Conservation (phyloP, 2,888 invertebrate species). For the Bellardia bayeri region DNA sequence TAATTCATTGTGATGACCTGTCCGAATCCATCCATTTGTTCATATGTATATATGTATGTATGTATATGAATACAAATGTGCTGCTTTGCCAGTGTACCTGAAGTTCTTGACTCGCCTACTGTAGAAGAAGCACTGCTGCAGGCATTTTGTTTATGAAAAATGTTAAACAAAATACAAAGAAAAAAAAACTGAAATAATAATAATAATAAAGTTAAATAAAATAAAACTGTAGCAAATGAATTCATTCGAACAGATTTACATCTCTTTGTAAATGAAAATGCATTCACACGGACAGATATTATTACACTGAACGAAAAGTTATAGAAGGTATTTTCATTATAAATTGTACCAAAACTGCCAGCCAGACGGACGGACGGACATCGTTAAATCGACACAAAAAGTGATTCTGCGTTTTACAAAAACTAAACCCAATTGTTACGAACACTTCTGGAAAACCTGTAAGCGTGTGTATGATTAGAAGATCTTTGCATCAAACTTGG, state of each 20-base stretch:
- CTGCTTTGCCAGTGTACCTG: constrained; percentile 57
- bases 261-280: constrained; percentile 63
- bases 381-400: too few species aligned
- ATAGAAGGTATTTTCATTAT: too few species aligned
- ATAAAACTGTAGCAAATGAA: constrained; percentile 73
- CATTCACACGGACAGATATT: constrained; percentile 46
- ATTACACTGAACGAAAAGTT: constrained; percentile 56
- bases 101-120: constrained; percentile 68
- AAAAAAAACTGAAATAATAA: constrained; percentile 8
- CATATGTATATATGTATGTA: constrained; percentile 25
- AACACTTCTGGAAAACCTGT: too few species aligned
- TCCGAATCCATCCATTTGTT: constrained; percentile 53
- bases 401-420: too few species aligned
- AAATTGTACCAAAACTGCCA: too few species aligned
- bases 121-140: constrained; percentile 52
- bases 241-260: constrained; percentile 73
- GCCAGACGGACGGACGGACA: too few species aligned
- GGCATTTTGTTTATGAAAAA: constrained; percentile 67
- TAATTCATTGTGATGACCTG: constrained; percentile 71
- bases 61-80: constrained; percentile 29
- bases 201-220: constrained; percentile 58
- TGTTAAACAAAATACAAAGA: constrained; percentile 26
- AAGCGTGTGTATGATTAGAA: too few species aligned
- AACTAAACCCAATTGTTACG: too few species aligned
- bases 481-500: too few species aligned